Percentiles rank a stretch among this genome's conserved stretches.
These are phyloP conservation scores for Stenichneumon culpator DNA, from an alignment of 2,888 invertebrate genomes.

Conservation along the genomic window DNA sequence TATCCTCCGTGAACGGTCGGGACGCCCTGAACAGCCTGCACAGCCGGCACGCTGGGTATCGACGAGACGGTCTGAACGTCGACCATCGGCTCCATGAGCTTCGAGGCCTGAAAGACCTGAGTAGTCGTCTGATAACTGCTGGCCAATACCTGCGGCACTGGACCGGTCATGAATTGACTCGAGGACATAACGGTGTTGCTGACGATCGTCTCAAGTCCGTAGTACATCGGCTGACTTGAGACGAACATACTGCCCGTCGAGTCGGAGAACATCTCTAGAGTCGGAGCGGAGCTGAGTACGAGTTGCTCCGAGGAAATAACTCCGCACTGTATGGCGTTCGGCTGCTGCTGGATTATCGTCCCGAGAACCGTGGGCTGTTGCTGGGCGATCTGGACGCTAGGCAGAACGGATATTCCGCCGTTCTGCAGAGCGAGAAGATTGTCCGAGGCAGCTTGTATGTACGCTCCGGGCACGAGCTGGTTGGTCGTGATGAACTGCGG, in stretches of 20 bases:
- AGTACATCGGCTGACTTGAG: slow-evolving; percentile 91
- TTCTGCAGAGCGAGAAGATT: slow-evolving; percentile 81
- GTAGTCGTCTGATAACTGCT: slow-evolving; percentile 95
- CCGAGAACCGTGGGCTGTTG: slow-evolving; percentile 82
- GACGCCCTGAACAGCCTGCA: slow-evolving; percentile 67
- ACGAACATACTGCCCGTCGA: slow-evolving; percentile 84
- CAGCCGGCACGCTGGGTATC: slow-evolving; percentile 75
- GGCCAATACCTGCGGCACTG: slow-evolving; percentile 92
- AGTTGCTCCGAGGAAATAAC: slow-evolving; percentile 87
- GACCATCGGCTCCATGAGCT: slow-evolving; percentile 91
- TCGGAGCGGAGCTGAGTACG: slow-evolving; percentile 88
- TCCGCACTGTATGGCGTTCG: slow-evolving; percentile 86
- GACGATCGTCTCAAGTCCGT: slow-evolving; percentile 94
- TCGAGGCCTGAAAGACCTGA: slow-evolving; percentile 94
- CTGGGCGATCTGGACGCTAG: slow-evolving; percentile 81
- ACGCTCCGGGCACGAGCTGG: slow-evolving; percentile 82
- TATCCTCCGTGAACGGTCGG: slow-evolving; percentile 78
- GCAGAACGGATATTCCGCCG: slow-evolving; percentile 82
- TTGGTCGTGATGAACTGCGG: slow-evolving; percentile 82
- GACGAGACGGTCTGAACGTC: slow-evolving; percentile 89
- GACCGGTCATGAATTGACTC: slow-evolving; percentile 93
- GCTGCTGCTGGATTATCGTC: slow-evolving; percentile 86
- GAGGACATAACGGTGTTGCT: slow-evolving; percentile 96
- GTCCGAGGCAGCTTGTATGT: slow-evolving; percentile 82
- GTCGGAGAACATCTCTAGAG: slow-evolving; percentile 89